Evolutionary conservation across 1,140 invertebrate genomes (phyloP).

Genomic region (Neodiprion virginianus): DNA sequence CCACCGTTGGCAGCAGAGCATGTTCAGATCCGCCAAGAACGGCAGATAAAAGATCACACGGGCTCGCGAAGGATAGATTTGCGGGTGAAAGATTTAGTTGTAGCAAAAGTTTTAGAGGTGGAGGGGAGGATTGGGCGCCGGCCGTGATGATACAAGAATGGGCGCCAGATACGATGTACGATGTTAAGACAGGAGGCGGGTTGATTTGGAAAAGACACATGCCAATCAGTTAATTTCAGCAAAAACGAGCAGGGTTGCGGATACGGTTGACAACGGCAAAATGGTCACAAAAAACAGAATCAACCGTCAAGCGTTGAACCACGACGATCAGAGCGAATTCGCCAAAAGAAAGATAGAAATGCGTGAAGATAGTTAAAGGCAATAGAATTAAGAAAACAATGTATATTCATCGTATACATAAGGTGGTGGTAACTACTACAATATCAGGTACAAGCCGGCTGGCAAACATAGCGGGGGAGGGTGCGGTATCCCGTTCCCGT

Average conservation of each 20-base stretch:
- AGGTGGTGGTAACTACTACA: too few relatives aligned
- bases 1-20: not conserved
- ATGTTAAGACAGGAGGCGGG: not conserved
- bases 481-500: too few relatives aligned
- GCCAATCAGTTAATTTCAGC: not conserved
- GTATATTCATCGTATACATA: not conserved
- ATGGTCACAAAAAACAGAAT: constrained; percentile 3
- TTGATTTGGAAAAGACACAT: not conserved
- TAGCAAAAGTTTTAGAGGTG: not conserved
- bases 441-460: too few relatives aligned
- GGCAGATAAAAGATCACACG: not conserved
- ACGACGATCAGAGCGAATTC: constrained; percentile 16
- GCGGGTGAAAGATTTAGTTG: not conserved
- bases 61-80: not conserved
- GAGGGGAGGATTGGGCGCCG: not conserved
- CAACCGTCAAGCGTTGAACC: constrained; percentile 5
- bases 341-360: constrained; percentile 14
- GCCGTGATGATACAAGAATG: not conserved
- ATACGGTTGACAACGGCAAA: not conserved
- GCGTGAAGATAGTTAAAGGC: constrained; percentile 1
- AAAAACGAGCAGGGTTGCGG: constrained; percentile 12
- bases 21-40: not conserved
- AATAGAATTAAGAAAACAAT: constrained; percentile 15
- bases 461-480: too few relatives aligned
- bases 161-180: not conserved